A percentile compares a stretch with the other conserved stretches of the same genome.
These are phyloP conservation scores for Crocidura indochinensis DNA, from an alignment of 2,797 vertebrate genomes.

Conservation along the genomic window DNA sequence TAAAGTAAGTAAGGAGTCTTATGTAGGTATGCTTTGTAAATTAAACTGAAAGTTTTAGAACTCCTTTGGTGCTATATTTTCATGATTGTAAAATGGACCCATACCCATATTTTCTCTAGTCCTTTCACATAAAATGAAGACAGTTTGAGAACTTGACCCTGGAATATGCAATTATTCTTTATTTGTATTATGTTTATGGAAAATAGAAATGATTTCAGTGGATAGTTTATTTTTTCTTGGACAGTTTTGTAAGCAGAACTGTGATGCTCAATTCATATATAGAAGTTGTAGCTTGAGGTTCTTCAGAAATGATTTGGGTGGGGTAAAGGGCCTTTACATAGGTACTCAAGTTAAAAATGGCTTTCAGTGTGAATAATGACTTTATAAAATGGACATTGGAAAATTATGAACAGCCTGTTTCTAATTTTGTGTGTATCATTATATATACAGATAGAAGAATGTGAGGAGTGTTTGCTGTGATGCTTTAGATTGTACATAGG, in stretches of 20 bases:
- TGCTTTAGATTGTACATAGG: neutral
- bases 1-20: constrained; percentile 69
- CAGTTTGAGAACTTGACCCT: neutral
- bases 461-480: neutral
- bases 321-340: neutral
- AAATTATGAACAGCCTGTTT: neutral
- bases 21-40: constrained; percentile 75
- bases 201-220: neutral
- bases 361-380: neutral
- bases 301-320: neutral
- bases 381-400: neutral
- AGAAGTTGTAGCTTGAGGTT: neutral
- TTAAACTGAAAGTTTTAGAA: neutral
- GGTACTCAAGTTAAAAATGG: neutral
- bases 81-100: neutral
- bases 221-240: neutral
- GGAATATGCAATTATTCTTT: neutral
- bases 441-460: neutral
- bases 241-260: neutral
- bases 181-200: neutral
- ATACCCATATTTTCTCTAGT: neutral
- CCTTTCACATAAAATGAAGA: constrained; percentile 14
- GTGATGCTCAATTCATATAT: neutral
- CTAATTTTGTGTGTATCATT: too few species aligned
- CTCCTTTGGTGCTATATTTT: neutral